Evolutionary conservation across 2,797 vertebrate species (phyloP), one percentile per base, ranked within the genome.

Genomic region (Rallus crepitans): DNA sequence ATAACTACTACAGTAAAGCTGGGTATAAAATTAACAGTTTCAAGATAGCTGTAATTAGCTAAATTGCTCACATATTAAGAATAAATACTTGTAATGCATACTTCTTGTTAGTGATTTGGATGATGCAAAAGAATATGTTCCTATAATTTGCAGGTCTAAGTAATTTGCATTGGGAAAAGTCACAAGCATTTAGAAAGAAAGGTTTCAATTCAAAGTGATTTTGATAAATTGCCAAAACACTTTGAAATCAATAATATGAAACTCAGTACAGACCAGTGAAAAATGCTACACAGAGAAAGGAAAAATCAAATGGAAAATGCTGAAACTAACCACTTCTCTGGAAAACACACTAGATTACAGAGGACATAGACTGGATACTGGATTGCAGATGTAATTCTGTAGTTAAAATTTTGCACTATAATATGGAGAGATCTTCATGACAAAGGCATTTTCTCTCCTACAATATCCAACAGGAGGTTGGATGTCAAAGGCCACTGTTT

Each of bases 351-450:
- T 30, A 48, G 21, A 9, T 66, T 47, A 39, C 20, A 8, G 9
- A 61, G 11, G 14, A n/a, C 24, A 9, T 7, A 57, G 7, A 48
- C 8, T 53, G 31, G 75, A 85, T 39, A 72, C 8, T 40, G 14
- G 13, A 48, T 13, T 39, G 35, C 27, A 40, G 33, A 33, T 0
- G 1, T 33, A 61, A 53, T 7, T 4, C 0, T 8, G 10, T n/a
- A 82, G 18, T 8, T 63, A 79, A 55, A 42, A 79, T 70, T 48
- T 65, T 57, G 6, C 18, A 12, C 9, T 1, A 9, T 52, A 21
- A 5, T n/a, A n/a, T 14, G 11, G 5, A 4, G 11, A 63, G 3
- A 42, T 15, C 57, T 78, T 80, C 4, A 0, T 57, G 59, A 70
- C 17, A 28, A 48, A 84, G 4, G 6, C n/a, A 9, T 87, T 78